Conservation (phyloP, 2,888 invertebrate species). For the Macrophya alboannulata region DNA sequence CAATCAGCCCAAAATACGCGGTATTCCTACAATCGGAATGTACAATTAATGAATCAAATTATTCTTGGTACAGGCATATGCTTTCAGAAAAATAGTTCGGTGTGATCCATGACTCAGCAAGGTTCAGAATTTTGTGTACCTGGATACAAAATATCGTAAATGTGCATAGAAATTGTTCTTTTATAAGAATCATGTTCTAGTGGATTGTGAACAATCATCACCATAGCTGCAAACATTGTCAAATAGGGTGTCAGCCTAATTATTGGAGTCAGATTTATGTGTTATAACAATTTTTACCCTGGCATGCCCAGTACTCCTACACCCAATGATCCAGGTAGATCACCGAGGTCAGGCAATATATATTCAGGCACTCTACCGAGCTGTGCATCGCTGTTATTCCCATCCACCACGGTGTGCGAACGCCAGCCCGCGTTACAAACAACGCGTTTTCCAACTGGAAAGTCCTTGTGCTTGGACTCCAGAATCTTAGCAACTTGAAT, state of each 20-base stretch:
- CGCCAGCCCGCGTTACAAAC: slow-evolving; percentile 87
- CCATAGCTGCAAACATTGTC: not conserved
- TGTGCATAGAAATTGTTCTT: not conserved
- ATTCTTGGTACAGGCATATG: too few relatives aligned
- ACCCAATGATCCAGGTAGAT: slow-evolving; percentile 84
- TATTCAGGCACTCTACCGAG: slow-evolving; percentile 68
- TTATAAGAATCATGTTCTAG: not conserved
- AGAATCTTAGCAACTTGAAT: slow-evolving; percentile 87
- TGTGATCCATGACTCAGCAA: not conserved
- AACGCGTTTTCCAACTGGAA: slow-evolving; percentile 85
- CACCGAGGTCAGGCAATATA: slow-evolving; percentile 83
- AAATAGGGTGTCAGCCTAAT: not conserved
- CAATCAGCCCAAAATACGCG: slow-evolving; percentile 88
- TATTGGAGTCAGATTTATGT: not conserved
- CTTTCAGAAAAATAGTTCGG: not conserved
- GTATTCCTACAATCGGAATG: slow-evolving; percentile 86
- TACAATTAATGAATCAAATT: slow-evolving; percentile 84
- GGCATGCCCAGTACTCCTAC: slow-evolving; percentile 88
- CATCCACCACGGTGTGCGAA: slow-evolving; percentile 82
- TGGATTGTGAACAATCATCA: not conserved
- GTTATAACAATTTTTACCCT: slow-evolving; percentile 81
- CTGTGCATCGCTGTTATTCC: slow-evolving; percentile 64
- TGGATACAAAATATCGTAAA: not conserved
- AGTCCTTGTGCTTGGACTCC: slow-evolving; percentile 85
- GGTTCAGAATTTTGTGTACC: not conserved